Percentiles rank a stretch among this genome's conserved stretches.
Conservation (phyloP, 2,888 invertebrate genomes). For the Spilosoma lubricipeda region DNA sequence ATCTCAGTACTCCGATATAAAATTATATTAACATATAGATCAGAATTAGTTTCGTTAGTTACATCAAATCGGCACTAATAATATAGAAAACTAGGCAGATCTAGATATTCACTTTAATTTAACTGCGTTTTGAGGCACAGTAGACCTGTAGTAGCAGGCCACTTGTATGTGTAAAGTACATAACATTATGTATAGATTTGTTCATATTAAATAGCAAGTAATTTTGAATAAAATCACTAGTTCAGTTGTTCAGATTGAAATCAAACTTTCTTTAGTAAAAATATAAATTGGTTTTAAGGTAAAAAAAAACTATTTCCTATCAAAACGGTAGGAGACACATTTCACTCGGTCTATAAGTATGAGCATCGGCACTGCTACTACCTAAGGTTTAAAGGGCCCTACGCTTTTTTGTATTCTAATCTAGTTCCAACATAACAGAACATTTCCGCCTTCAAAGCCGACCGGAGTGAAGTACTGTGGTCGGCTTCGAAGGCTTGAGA, state of each 20-base stretch:
- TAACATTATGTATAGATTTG: not conserved
- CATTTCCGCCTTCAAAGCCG: not conserved
- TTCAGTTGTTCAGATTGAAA: not conserved
- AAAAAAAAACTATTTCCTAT: not conserved
- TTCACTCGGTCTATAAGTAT: not conserved
- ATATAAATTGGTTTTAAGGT: not conserved
- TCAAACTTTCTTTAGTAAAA: not conserved
- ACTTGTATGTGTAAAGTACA: not conserved
- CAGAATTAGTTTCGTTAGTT: constrained; percentile 15
- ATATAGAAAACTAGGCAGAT: constrained; percentile 1
- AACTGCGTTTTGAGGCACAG: not conserved
- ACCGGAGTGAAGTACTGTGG: not conserved
- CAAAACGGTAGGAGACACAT: not conserved
- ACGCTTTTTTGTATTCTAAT: not conserved
- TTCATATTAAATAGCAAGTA: not conserved
- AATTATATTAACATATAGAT: constrained; percentile 4
- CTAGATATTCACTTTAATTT: not conserved
- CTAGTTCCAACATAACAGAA: not conserved
- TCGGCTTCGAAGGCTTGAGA: not conserved
- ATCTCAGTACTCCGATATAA: constrained; percentile 4
- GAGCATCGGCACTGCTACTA: not conserved
- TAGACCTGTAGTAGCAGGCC: not conserved
- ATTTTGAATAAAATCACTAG: not conserved
- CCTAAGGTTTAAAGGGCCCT: not conserved
- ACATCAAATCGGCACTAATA: constrained; percentile 18